Conservation (phyloP, 2,888 invertebrate genomes). For the Ophion ventricosus region DNA sequence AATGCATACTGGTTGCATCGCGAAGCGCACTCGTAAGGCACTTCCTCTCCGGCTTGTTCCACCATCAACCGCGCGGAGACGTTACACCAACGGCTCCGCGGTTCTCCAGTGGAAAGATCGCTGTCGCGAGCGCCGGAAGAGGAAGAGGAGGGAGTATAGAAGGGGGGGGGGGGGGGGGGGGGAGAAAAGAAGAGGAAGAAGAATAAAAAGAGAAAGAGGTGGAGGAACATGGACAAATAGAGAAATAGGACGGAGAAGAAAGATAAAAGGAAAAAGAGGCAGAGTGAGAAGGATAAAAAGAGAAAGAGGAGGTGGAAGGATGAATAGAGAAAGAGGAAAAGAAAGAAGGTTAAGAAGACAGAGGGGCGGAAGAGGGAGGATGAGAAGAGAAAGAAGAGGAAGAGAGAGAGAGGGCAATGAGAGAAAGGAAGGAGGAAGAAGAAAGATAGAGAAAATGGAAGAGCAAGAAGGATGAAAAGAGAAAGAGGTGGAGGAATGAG, state of each 20-base stretch:
- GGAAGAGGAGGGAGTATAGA: slow-evolving; percentile 20
- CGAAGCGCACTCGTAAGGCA: slow-evolving; percentile 38
- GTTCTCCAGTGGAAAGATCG: slow-evolving; percentile 44
- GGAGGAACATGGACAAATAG: background rate
- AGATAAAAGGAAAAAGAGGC: background rate
- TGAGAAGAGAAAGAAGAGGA: background rate
- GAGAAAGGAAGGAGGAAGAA: background rate
- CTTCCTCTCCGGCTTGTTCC: slow-evolving; percentile 45
- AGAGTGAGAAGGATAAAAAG: background rate
- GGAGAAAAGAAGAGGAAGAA: background rate
- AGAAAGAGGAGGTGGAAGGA: background rate
- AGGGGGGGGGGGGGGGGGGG: slow-evolving; percentile 25
- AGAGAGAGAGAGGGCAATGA: background rate
- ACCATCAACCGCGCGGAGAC: no score
- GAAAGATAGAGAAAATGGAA: background rate
- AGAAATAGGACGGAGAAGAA: background rate
- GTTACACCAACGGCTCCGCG: slow-evolving; percentile 14
- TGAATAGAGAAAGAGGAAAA: background rate
- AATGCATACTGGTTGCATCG: slow-evolving; percentile 22
- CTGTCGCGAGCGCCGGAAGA: slow-evolving; percentile 35
- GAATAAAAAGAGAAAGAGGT: background rate
- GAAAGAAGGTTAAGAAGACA: background rate
- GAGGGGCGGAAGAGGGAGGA: no score
- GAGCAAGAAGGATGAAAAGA: slow-evolving; percentile 5
- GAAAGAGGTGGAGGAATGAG: slow-evolving; percentile 14